A percentile compares a stretch with the other conserved stretches of the same genome.
These are phyloP conservation scores for Drosophila ercepeae DNA, from an alignment of 1,140 invertebrate genomes.

Conservation along the genomic window DNA sequence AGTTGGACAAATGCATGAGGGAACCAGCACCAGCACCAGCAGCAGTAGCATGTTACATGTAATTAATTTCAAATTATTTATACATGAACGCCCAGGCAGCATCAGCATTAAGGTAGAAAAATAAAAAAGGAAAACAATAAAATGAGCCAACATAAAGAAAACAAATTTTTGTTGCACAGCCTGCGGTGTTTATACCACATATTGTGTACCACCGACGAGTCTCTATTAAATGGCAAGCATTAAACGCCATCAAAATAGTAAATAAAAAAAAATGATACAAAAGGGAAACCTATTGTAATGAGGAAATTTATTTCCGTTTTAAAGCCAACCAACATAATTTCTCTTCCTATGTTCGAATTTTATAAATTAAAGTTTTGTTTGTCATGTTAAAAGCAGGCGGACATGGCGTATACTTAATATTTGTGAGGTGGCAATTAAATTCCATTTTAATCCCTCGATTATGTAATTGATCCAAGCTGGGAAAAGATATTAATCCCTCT, in stretches of 20 bases:
- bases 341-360: no score
- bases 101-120: slow-evolving; percentile 29
- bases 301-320: slow-evolving; percentile 6
- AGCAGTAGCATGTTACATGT: slow-evolving; percentile 76
- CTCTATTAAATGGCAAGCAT: slow-evolving; percentile 51
- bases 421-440: no score
- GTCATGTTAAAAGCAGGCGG: no score
- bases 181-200: slow-evolving; percentile 47
- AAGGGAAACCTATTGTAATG: slow-evolving; percentile 5
- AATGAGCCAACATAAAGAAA: slow-evolving; percentile 16
- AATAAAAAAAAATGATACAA: slow-evolving; percentile 31
- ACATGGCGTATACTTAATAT: neutral
- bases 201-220: slow-evolving; percentile 8
- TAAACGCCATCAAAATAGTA: slow-evolving; percentile 29
- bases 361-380: no score
- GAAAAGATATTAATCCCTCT: no score
- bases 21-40: neutral
- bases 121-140: slow-evolving; percentile 28
- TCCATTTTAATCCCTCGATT: no score
- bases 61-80: slow-evolving; percentile 83
- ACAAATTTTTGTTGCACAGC: slow-evolving; percentile 40
- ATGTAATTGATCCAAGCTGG: no score
- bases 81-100: slow-evolving; percentile 66
- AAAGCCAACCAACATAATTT: neutral
- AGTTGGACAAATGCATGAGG: slow-evolving; percentile 41